Evolutionary conservation across 2,888 invertebrate genomes (phyloP).

Genomic region (Protodeltote pygarga): DNA sequence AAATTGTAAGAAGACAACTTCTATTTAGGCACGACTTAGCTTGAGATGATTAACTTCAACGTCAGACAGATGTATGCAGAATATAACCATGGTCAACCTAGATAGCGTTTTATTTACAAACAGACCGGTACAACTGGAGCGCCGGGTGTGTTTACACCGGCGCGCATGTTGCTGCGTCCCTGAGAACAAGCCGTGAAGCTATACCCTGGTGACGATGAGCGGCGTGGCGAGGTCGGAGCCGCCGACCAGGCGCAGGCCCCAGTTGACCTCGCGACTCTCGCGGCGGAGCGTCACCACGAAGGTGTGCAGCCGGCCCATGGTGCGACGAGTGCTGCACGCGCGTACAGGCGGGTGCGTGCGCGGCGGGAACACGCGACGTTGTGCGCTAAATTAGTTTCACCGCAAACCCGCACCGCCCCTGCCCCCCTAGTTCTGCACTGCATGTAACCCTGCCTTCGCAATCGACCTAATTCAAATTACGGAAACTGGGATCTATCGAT

Average conservation of each 20-base stretch:
- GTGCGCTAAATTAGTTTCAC: conserved; percentile 78
- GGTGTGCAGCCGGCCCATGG: conserved; percentile 91
- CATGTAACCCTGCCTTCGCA: conserved; percentile 77
- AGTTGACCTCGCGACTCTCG: conserved; percentile 90
- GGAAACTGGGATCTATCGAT: conserved; percentile 69
- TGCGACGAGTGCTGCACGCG: conserved; percentile 64
- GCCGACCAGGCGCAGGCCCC: conserved; percentile 96
- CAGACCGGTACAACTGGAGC: conserved; percentile 52
- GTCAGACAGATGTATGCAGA: conserved; percentile 3
- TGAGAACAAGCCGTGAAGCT: conserved; percentile 33
- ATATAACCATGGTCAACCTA: conserved; percentile 26
- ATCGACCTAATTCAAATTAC: conserved; percentile 79
- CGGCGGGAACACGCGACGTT: conserved; percentile 79
- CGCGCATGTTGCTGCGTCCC: conserved; percentile 25
- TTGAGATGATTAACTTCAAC: conserved; percentile 9
- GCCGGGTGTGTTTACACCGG: conserved; percentile 77
- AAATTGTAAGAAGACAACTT: conserved; percentile 4
- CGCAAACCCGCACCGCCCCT: conserved; percentile 68
- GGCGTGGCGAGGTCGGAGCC: conserved; percentile 95
- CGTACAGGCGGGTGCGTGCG: conserved; percentile 68
- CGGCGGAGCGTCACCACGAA: conserved; percentile 91
- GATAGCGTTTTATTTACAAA: conserved; percentile 48
- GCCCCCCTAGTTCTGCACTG: conserved; percentile 64
- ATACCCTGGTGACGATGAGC: conserved; percentile 95
- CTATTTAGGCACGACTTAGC: not conserved